phyloP scores from a whole-genome alignment of 2,888 invertebrate species.

The Argyra leucocephala region DNA sequence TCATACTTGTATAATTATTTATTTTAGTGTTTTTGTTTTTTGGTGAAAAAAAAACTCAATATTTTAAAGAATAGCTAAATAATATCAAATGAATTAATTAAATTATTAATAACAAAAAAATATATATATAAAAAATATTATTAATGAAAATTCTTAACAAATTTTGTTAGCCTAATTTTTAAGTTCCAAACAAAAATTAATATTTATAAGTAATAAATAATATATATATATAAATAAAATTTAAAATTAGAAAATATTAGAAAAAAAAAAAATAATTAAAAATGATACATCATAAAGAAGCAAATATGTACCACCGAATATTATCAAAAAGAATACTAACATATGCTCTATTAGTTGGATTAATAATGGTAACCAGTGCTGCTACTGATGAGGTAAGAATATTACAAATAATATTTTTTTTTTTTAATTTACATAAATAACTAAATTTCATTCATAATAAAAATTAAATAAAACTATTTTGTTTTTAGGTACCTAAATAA shows the following conservation, averaged over 20 bases:
- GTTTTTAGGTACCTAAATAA: no score
- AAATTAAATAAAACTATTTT: no score
- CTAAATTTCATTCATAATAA: no score
- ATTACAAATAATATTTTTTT: no score
- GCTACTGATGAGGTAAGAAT: background rate
- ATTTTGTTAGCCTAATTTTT: background rate
- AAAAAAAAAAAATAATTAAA: background rate
- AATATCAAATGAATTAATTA: no score
- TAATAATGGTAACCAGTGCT: background rate
- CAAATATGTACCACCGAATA: slow-evolving; percentile 6
- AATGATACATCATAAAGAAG: background rate
- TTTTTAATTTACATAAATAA: no score
- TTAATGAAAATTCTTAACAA: background rate
- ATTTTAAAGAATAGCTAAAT: no score
- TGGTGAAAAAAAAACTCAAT: no score
- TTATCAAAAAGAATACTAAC: slow-evolving; percentile 1
- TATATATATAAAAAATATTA: background rate
- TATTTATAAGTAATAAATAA: background rate
- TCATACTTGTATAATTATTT: no score
- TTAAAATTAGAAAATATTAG: background rate
- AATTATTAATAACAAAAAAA: no score
- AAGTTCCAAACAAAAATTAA: background rate
- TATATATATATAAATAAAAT: background rate
- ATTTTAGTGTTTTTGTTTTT: no score
- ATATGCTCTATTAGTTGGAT: background rate